Evolutionary conservation across 1,140 invertebrate species (phyloP), one percentile per base, ranked within the genome.

Genomic region (Pogonus chalceus): DNA sequence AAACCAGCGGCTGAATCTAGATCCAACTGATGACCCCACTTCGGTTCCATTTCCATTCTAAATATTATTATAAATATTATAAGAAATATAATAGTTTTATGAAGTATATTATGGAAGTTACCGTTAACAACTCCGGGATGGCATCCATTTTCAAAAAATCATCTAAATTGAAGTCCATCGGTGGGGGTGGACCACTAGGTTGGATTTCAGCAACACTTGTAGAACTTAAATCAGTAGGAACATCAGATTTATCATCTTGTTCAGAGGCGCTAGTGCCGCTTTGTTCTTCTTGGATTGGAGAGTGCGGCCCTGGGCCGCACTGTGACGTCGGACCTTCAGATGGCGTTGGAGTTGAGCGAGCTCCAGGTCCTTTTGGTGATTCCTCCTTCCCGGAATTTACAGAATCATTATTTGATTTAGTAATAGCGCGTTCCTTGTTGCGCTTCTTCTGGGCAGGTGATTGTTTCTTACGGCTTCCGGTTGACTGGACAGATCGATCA

Each of bases 141-240:
- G 70, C 74, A 54, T 85, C 82, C 56, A 79, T 74, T 57, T 85
- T 82, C 16, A 88, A 74, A 60, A 87, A 81, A 23, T 84, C 82
- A 58, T 88, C 84, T 53, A 88, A 77, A 68, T 84, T 83, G 65
- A 84, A 84, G 23, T 77, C 71, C 37, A 43, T 43, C 7, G 37
- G 37, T 16, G 18, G 37, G 3, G 37, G 7, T 43, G 37, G 37
- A 4, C 7, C 37, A 43, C 37, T 43, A 7, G 37, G 3, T 18
- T 7, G 37, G 3, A 16, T 7, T 18, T 43, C 37, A 12, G n/a
- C 65, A 58, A 49, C 64, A 0, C 64, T 74, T 49, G 69, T 71
- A 20, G 68, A 70, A 35, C 69, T 69, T 35, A 24, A 7, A 18
- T 9, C 52, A 31, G 22, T 22, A 1, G 14, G 39, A 20, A 23